These are phyloP conservation scores for Stichodactyla helianthus DNA, from an alignment of 64 coral and sea anemone species.

Conservation along the genomic window DNA sequence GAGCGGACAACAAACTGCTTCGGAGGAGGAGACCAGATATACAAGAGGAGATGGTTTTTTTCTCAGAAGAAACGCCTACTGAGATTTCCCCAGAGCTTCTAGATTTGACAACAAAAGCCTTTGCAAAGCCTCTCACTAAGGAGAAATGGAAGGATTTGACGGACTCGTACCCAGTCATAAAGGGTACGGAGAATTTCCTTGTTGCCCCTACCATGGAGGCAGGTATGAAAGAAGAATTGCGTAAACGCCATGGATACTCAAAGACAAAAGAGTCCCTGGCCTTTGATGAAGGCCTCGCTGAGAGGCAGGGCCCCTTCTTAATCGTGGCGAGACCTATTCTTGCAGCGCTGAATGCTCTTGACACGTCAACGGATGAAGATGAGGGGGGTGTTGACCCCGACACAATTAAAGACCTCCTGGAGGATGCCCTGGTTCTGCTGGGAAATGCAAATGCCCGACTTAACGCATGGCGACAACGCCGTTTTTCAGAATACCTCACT, in stretches of 20 bases:
- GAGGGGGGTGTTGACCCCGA: conserved; percentile 45
- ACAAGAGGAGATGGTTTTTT: conserved; percentile 18
- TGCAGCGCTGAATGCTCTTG: conserved; percentile 9
- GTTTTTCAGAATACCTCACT: conserved; percentile 51
- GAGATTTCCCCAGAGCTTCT: conserved; percentile 18
- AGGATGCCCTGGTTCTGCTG: conserved; percentile 45
- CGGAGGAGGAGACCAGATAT: neutral
- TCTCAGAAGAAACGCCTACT: conserved; percentile 1
- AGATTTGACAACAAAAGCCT: conserved; percentile 16
- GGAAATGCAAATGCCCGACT: conserved; percentile 35
- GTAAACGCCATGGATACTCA: conserved; percentile 13
- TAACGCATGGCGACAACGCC: conserved; percentile 36
- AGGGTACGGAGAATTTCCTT: conserved; percentile 21
- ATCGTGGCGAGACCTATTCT: conserved; percentile 19
- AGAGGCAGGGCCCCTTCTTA: conserved; percentile 2
- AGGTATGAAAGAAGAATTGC: conserved; percentile 32
- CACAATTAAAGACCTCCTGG: conserved; percentile 28
- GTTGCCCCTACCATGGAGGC: conserved; percentile 5
- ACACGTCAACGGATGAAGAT: conserved; percentile 14
- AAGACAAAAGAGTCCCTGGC: conserved; percentile 41
- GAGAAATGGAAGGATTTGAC: conserved; percentile 28
- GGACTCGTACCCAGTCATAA: conserved; percentile 22
- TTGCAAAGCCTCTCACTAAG: conserved; percentile 31
- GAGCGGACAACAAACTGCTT: neutral
- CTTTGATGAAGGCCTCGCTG: conserved; percentile 33